Percentiles rank a stretch among this genome's conserved stretches.
phyloP scores from a whole-genome alignment of 1,140 invertebrate genomes.

The Caligus rogercresseyi region DNA sequence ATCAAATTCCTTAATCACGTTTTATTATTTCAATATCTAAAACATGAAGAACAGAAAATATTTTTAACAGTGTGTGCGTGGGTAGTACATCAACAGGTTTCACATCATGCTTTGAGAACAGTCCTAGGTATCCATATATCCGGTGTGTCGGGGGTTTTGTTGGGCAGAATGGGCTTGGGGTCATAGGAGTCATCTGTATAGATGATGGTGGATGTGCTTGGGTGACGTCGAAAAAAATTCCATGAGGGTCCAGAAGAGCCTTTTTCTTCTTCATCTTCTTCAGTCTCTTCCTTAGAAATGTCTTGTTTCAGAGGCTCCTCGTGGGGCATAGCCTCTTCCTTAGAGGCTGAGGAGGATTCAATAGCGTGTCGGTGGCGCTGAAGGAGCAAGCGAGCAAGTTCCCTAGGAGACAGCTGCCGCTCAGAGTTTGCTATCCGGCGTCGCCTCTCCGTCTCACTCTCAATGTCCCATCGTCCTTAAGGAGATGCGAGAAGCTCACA shows the following conservation, averaged over 20 bases:
- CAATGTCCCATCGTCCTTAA: not conserved
- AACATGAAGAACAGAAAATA: no score
- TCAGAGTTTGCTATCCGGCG: not conserved
- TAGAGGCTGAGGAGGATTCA: not conserved
- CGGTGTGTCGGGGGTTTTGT: conserved; percentile 1
- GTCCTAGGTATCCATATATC: conserved; percentile 11
- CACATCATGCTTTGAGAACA: not conserved
- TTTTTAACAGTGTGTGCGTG: no score
- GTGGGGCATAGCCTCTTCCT: not conserved
- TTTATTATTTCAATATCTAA: no score
- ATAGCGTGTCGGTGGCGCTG: not conserved
- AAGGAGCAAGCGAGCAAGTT: not conserved
- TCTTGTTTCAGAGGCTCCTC: not conserved
- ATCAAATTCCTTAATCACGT: no score
- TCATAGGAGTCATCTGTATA: conserved; percentile 2
- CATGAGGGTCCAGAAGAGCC: not conserved
- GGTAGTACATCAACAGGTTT: no score
- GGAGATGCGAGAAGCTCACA: not conserved
- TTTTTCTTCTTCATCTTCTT: not conserved
- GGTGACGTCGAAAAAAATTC: not conserved
- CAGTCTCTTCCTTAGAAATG: not conserved
- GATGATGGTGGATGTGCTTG: conserved; percentile 8
- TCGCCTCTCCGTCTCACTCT: not conserved
- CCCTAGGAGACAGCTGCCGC: not conserved
- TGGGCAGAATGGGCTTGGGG: conserved; percentile 12